Conservation (phyloP, 2,888 invertebrate genomes). For the Cantharis lateralis region DNA sequence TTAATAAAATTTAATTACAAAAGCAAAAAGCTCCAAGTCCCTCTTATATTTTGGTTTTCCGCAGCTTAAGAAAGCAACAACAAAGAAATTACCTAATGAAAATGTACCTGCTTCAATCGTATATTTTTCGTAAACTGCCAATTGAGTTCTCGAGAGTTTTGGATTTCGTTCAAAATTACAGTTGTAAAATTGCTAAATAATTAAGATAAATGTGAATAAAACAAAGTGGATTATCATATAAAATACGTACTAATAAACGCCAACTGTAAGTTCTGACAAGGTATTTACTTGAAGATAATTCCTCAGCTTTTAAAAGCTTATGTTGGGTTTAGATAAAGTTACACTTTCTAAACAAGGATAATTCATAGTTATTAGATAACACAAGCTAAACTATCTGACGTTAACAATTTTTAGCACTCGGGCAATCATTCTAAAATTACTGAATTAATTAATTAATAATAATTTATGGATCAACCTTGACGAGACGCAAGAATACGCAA, state of each 20-base stretch:
- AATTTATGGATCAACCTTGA: background rate
- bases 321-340: constrained; percentile 1
- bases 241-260: background rate
- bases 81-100: background rate
- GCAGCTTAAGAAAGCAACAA: background rate
- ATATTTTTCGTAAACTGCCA: background rate
- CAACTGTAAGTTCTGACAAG: background rate
- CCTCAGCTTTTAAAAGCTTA: constrained; percentile 3
- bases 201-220: background rate
- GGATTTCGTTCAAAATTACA: background rate
- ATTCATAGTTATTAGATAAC: background rate
- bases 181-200: background rate
- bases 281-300: background rate
- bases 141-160: background rate
- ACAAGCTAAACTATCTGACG: background rate
- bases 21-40: background rate
- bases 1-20: background rate
- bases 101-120: too few relatives aligned
- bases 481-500: background rate
- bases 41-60: background rate
- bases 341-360: background rate
- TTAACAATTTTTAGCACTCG: background rate
- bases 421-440: background rate
- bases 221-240: background rate
- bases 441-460: background rate